Conservation (phyloP, 2,797 vertebrate genomes). For the Okamejei kenojei region DNA sequence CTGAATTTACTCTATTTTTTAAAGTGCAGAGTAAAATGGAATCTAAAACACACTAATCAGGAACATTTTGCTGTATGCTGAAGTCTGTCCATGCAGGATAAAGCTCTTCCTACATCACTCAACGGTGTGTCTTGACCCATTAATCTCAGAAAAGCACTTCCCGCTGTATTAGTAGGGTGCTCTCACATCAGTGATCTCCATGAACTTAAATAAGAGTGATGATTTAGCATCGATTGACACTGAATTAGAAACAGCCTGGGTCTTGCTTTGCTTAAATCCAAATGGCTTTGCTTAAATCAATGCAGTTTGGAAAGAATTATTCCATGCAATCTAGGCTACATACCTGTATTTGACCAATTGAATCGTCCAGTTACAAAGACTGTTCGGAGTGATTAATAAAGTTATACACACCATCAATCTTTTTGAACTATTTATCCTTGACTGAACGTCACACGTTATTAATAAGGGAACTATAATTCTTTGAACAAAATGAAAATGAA, state of each 20-base stretch:
- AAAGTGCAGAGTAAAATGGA: neutral
- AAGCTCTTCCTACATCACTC: neutral
- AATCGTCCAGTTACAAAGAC: neutral
- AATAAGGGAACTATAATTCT: neutral
- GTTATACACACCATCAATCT: neutral
- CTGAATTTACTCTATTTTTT: neutral
- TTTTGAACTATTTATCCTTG: slow-evolving; percentile 13
- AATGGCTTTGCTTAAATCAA: neutral
- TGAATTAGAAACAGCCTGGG: neutral
- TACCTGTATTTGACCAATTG: neutral
- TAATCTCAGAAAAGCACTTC: neutral
- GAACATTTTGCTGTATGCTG: neutral
- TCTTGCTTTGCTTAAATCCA: neutral
- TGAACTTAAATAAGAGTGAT: neutral
- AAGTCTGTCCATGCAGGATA: neutral
- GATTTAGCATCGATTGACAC: neutral
- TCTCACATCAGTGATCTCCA: neutral
- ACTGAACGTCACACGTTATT: neutral
- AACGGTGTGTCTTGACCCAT: neutral
- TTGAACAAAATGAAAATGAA: neutral
- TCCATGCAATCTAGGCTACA: neutral
- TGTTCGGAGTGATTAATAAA: neutral
- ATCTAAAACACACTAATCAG: neutral
- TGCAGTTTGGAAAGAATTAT: neutral
- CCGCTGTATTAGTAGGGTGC: neutral